Evolutionary conservation across 2,888 invertebrate species (phyloP), one percentile per base, ranked within the genome.

Genomic region (Pemphredon lugubris): DNA sequence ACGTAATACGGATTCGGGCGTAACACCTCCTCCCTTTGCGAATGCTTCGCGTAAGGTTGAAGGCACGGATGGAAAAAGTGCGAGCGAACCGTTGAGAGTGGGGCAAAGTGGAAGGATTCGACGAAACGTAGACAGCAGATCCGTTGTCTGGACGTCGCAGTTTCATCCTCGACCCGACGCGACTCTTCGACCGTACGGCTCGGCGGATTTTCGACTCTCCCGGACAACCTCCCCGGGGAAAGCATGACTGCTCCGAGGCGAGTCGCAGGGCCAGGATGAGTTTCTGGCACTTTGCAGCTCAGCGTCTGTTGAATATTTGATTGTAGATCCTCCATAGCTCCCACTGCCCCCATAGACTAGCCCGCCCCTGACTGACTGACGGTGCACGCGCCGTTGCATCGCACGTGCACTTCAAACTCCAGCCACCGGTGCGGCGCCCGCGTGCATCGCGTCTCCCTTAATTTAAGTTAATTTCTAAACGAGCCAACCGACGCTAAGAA

Each of bases 231-330:
- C 69, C 63, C 57, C 50, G 23, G 73, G 70, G 70, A 71, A 65
- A 51, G 42, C 54, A 60, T 32, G 44, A 42, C 57, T 39, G 60
- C 57, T 37, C 14, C 48, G 58, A 42, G 59, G 50, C 60, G 61
- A 45, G 37, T 42, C 50, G 34, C 68, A 23, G 65, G 65, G 44
- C 58, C 66, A 47, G 79, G 75, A 83, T 76, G 82, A 83, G 84
- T 84, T 85, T 84, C 85, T 85, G 79, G 72, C 84, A 85, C 85
- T 85, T 85, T 82, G 79, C 84, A 83, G 81, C 81, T 83, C 83
- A 82, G 75, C 85, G 81, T 85, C 83, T 78, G 79, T 80, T 85
- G 84, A 85, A 85, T 85, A 85, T 85, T 85, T 85, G 79, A 85
- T 85, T 80, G 75, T 58, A 60, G 59, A 61, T 63, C 40, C 51